These are phyloP conservation scores for Pipa parva DNA, from an alignment of 2,113 vertebrate genomes.

Conservation along the genomic window DNA sequence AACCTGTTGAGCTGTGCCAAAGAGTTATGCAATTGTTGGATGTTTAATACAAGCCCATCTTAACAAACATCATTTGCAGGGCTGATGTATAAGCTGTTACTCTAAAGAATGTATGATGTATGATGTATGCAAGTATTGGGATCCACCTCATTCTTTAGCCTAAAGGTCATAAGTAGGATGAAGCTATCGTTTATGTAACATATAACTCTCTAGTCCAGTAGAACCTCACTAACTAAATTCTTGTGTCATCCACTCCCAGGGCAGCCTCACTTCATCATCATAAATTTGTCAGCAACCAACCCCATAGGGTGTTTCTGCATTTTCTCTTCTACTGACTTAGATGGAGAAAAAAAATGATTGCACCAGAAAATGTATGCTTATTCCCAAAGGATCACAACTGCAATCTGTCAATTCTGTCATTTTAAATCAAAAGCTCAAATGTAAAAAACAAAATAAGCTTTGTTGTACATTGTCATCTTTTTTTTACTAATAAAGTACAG, in stretches of 20 bases:
- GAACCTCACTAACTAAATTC: constrained; percentile 51
- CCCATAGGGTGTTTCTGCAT: constrained; percentile 50
- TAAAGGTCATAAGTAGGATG: constrained; percentile 52
- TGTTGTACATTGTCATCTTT: too few species aligned
- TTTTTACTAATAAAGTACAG: too few species aligned
- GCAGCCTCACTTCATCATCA: constrained; percentile 61
- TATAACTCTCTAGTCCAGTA: constrained; percentile 54
- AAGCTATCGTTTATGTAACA: constrained; percentile 52
- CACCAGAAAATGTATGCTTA: constrained; percentile 47
- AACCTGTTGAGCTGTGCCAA: not conserved
- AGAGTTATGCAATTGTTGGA: constrained; percentile 10
- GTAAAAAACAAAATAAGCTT: not conserved
- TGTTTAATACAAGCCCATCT: not conserved
- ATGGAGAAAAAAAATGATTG: constrained; percentile 48
- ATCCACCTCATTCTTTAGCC: constrained; percentile 30
- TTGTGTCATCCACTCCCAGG: constrained; percentile 54
- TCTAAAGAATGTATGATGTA: constrained; percentile 43
- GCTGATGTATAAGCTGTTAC: constrained; percentile 43
- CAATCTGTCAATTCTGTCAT: constrained; percentile 43
- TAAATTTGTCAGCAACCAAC: constrained; percentile 61
- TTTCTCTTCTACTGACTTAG: constrained; percentile 52
- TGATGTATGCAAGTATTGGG: constrained; percentile 46
- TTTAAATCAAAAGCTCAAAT: constrained; percentile 31
- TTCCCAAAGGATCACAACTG: constrained; percentile 46
- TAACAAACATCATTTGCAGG: constrained; percentile 46